Base-by-base conservation (phyloP, 64 coral and sea anemone species). In the Acropora yongei region DNA sequence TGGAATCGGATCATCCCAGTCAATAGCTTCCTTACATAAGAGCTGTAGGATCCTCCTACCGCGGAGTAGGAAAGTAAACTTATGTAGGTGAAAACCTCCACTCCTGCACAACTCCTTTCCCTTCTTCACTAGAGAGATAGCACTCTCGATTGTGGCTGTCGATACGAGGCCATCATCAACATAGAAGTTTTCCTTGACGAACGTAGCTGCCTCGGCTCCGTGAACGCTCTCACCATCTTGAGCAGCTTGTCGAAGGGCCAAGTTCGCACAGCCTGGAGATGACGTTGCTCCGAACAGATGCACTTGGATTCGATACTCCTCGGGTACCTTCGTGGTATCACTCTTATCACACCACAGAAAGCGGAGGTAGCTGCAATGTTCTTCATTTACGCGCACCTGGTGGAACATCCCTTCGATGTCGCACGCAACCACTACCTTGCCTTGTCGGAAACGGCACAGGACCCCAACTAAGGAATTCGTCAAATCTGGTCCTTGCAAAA, bases 221-320 rank as follows among this genome's bases (percentile, higher is more conserved):
- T 45, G 68, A 60, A 49, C 40, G 19, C 68, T 47, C 40, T 72
- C 61, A 87, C 68, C 68, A 43, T 87, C 85, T 41, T 87, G 57
- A 55, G 85, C 85, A 4, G n/a, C n/a, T n/a, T n/a, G n/a, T n/a
- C n/a, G n/a, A n/a, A n/a, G n/a, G n/a, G n/a, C n/a, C n/a, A n/a
- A n/a, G n/a, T n/a, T n/a, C n/a, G 85, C 85, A 50, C 66, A 30
- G 13, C 85, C 66, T 41, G 85, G 85, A 49, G 85, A 87, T 13
- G 48, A 55, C 6, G 83, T 68, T 44, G 83, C 83, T 44, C 67
- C 83, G 3, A 87, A 87, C 19, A 74, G 41, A 18, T 87, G 83
- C 66, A 87, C 83, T 65, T 19, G 61, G 63, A 87, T 87, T 46
- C 60, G 53, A 65, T 87, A 87, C 83, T 87, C 83, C 6, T 42